These are phyloP conservation scores for Uropsilus gracilis DNA, from an alignment of 2,113 vertebrate genomes.

Conservation along the genomic window DNA sequence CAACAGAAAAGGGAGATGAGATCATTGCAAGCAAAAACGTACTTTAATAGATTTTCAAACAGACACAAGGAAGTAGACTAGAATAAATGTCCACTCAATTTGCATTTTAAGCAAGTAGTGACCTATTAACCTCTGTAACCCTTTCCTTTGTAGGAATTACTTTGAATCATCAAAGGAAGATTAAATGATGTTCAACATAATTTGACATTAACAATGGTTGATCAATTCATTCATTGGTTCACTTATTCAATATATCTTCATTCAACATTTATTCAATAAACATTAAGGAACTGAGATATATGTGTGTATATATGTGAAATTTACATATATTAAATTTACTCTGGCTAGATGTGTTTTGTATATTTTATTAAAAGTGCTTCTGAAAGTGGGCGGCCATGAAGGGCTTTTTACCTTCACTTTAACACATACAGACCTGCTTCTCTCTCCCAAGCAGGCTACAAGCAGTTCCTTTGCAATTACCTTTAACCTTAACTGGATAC, in stretches of 20 bases:
- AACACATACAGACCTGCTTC: too few species aligned
- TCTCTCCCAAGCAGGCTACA: too few species aligned
- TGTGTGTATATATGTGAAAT: background rate
- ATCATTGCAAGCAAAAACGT: background rate
- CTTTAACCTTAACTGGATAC: too few species aligned
- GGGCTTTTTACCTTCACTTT: too few species aligned
- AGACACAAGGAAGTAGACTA: background rate
- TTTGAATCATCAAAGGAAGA: slow-evolving; percentile 20
- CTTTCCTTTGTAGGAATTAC: background rate
- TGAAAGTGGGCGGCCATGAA: too few species aligned
- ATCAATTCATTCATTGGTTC: background rate
- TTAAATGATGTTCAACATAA: background rate
- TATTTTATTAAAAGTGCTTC: background rate
- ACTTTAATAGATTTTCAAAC: background rate
- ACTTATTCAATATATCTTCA: too few species aligned
- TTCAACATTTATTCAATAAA: too few species aligned
- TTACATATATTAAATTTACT: background rate
- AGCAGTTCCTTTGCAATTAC: too few species aligned
- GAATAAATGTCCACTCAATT: background rate
- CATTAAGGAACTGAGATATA: background rate
- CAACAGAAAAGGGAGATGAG: background rate
- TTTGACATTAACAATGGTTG: background rate
- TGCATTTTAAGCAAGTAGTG: background rate
- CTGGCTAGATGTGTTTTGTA: background rate
- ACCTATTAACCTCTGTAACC: background rate